A percentile compares a stretch with the other conserved stretches of the same genome.
phyloP scores from a whole-genome alignment of 1,140 invertebrate genomes.

The Drosophila erecta region DNA sequence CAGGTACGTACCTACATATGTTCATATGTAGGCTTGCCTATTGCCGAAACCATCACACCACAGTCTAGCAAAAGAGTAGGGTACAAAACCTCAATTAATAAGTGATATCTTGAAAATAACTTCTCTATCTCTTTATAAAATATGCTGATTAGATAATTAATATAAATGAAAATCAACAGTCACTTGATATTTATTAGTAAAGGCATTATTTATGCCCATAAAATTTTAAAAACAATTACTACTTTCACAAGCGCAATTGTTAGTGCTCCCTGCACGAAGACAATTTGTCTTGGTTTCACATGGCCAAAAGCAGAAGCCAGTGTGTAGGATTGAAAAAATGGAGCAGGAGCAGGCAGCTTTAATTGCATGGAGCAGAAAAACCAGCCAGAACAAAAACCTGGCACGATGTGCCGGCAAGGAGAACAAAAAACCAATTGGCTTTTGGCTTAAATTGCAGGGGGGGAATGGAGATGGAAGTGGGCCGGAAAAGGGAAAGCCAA shows the following conservation, averaged over 20 bases:
- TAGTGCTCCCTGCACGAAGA: conserved; percentile 14
- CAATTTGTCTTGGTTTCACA: conserved; percentile 46
- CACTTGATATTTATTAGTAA: too few relatives aligned
- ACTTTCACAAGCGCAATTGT: background rate
- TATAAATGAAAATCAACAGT: too few relatives aligned
- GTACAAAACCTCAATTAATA: background rate
- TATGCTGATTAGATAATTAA: too few relatives aligned
- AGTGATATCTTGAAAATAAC: too few relatives aligned
- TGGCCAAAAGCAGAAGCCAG: conserved; percentile 11
- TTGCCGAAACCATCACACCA: background rate
- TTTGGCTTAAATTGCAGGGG: conserved; percentile 25
- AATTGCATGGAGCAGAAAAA: conserved; percentile 51
- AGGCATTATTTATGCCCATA: background rate
- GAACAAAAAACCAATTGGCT: conserved; percentile 46
- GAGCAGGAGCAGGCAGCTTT: conserved; percentile 37
- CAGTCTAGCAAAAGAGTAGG: background rate
- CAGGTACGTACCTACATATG: background rate
- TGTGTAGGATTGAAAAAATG: conserved; percentile 8
- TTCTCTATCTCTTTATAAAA: too few relatives aligned
- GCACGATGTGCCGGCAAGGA: conserved; percentile 28
- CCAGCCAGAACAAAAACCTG: conserved; percentile 32
- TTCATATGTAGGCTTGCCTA: conserved; percentile 9
- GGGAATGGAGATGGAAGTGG: background rate
- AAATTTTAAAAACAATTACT: background rate
- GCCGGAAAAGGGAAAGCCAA: background rate